Conservation (phyloP, 2,113 vertebrate species). For the Lepus timidus region DNA sequence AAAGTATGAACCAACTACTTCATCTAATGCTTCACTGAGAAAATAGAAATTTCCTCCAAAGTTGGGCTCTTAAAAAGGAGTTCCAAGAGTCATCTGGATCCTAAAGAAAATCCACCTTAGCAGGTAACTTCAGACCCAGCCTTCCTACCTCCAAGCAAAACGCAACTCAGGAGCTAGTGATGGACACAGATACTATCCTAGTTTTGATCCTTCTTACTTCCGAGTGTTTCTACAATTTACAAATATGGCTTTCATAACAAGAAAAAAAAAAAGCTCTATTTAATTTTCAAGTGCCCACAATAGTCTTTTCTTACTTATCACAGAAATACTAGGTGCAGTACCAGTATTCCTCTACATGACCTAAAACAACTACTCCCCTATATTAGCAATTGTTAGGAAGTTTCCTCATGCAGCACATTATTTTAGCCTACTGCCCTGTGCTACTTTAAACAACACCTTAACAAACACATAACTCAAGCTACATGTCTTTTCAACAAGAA, state of each 20-base stretch:
- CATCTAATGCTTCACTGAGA: background rate
- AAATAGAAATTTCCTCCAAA: constrained; percentile 43
- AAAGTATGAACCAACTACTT: constrained; percentile 15
- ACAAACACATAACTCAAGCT: constrained; percentile 22
- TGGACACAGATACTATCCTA: background rate
- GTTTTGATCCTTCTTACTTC: constrained; percentile 20
- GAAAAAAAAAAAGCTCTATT: background rate
- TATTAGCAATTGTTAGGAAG: constrained; percentile 18
- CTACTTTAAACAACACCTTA: constrained; percentile 31
- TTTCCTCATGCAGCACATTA: background rate
- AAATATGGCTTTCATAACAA: constrained; percentile 20
- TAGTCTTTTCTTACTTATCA: constrained; percentile 45
- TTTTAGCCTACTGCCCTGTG: background rate
- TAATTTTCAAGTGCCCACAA: constrained; percentile 57
- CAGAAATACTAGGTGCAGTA: constrained; percentile 13
- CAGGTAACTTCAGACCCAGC: constrained; percentile 15
- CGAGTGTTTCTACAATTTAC: constrained; percentile 47
- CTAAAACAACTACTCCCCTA: background rate
- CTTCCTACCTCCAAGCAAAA: constrained; percentile 33
- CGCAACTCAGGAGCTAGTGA: background rate
- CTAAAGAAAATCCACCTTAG: background rate
- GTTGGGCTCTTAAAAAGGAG: background rate
- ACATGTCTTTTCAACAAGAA: constrained; percentile 46
- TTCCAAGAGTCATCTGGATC: constrained; percentile 6
- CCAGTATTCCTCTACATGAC: background rate